Conservation (phyloP, 2,113 vertebrate species). For the Rhizomys pruinosus region DNA sequence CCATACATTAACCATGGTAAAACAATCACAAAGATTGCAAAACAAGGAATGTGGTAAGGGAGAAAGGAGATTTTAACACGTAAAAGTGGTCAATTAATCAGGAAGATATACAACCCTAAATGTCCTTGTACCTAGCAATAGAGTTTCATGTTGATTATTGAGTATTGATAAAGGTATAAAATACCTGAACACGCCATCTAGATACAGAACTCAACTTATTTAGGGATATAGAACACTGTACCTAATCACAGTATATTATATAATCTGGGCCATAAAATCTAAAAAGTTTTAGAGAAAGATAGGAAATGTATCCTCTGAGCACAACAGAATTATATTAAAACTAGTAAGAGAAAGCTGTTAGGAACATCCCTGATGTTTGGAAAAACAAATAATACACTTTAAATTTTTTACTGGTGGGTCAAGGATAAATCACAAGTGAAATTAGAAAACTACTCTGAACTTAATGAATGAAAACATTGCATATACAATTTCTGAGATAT, state of each 20-base stretch:
- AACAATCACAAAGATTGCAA: neutral
- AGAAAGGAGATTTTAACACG: slow-evolving; percentile 24
- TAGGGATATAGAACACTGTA: neutral
- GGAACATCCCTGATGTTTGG: neutral
- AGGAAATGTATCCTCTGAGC: neutral
- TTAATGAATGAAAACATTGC: neutral
- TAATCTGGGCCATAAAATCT: slow-evolving; percentile 1
- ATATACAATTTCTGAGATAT: neutral
- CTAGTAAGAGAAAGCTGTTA: neutral
- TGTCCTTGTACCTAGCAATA: neutral
- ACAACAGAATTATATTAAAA: slow-evolving; percentile 23
- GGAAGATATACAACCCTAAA: neutral
- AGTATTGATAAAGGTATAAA: neutral
- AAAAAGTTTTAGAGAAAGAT: no score
- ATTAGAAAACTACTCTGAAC: slow-evolving; percentile 46
- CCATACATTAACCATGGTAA: neutral
- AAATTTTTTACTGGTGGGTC: slow-evolving; percentile 18
- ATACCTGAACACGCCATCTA: neutral
- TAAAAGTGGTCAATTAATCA: neutral
- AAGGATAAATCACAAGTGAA: slow-evolving; percentile 13
- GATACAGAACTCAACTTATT: neutral
- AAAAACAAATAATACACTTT: neutral
- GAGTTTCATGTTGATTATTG: no score
- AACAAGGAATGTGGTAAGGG: neutral
- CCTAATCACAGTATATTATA: neutral